Evolutionary conservation across 2,888 invertebrate genomes (phyloP).

Genomic region (Atherix ibis): DNA sequence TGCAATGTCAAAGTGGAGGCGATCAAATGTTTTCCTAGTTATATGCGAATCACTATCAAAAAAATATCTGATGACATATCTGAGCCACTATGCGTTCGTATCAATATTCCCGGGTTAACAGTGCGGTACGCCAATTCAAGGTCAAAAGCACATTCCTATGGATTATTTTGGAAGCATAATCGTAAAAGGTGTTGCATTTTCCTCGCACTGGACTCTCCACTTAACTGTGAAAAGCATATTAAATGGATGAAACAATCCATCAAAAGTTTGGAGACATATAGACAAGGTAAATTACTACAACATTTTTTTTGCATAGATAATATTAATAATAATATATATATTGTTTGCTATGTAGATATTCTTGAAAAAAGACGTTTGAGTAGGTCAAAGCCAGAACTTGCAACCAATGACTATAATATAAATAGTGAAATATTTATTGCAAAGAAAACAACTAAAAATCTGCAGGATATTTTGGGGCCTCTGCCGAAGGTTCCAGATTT

Average conservation of each 20-base stretch:
- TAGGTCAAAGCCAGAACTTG: conserved; percentile 15
- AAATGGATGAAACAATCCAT: conserved; percentile 32
- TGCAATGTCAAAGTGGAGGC: conserved; percentile 32
- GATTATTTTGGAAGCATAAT: conserved; percentile 32
- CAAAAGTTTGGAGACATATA: conserved; percentile 28
- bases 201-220: conserved; percentile 28
- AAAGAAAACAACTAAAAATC: no score
- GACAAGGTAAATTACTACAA: no score
- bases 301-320: not conserved
- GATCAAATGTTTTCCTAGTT: conserved; percentile 32
- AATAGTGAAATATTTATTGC: not conserved
- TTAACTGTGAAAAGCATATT: conserved; percentile 28
- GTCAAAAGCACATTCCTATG: conserved; percentile 29
- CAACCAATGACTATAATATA: not conserved
- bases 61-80: conserved; percentile 14
- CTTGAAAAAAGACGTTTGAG: conserved; percentile 26
- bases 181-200: conserved; percentile 30
- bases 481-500: conserved; percentile 26
- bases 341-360: conserved; percentile 16
- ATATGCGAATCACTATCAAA: conserved; percentile 26
- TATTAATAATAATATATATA: not conserved
- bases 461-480: conserved; percentile 24
- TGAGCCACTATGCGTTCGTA: conserved; percentile 21
- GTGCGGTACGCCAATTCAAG: conserved; percentile 28
- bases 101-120: conserved; percentile 30